Evolutionary conservation across 2,113 vertebrate genomes (phyloP), one percentile per base, ranked within the genome.

Genomic region (Miniopterus natalensis): DNA sequence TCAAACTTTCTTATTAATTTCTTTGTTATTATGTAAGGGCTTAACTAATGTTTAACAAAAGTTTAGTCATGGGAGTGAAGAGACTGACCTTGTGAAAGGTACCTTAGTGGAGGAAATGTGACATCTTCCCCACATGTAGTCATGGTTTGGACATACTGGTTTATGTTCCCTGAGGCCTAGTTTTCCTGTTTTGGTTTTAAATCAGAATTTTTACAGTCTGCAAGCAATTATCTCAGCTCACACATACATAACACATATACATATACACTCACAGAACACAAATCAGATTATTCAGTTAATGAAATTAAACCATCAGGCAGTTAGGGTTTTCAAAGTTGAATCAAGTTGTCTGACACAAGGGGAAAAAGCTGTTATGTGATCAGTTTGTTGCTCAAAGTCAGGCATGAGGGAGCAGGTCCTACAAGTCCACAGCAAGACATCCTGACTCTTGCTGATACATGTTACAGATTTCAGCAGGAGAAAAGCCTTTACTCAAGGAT

Each of bases 181-280:
- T 90, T 94, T 84, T 90, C 49, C 90, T 74, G 45, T 81, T 92
- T 87, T 74, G 49, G 23, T 96, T 90, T 57, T 75, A 90, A 92
- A 36, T 66, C 55, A 66, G 36, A 93, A 63, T 59, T 95, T 95
- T 95, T 78, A 47, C 3, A 74, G 47, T 89, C 45, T 88, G 31
- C 77, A 90, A 94, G 55, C 21, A 84, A 73, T 42, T 31, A 7
- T 66, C 31, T 92, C 57, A 75, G 57, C 23, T 92, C 79, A 86
- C 40, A 17, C 65, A 81, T 57, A 47, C 2, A 20, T 81, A 49
- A 65, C 71, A 80, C 36, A 73, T 42, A 74, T 51, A 47, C 66
- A 84, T 42, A 55, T 47, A 90, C 27, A 87, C 21, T 47, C 59
- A 88, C 42, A 95, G 23, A 88, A 53, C 18, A 85, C 36, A 83